Evolutionary conservation across 2,113 vertebrate species (phyloP).

Genomic region (Salvator merianae): DNA sequence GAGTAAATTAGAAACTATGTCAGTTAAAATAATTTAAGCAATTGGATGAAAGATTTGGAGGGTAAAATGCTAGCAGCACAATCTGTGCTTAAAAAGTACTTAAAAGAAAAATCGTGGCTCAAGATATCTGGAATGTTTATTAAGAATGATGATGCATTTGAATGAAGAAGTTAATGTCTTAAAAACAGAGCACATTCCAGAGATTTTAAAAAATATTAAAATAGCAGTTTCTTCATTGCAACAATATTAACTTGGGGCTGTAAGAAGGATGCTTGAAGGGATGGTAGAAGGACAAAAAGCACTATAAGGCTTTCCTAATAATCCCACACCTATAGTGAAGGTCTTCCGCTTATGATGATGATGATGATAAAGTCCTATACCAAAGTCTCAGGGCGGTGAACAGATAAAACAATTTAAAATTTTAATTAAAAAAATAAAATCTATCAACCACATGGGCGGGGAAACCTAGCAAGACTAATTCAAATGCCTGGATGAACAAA

Average conservation of each 20-base stretch:
- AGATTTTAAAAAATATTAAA: constrained; percentile 4
- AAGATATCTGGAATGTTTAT: constrained; percentile 58
- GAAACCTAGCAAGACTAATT: no score
- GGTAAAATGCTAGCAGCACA: constrained; percentile 56
- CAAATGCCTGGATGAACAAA: no score
- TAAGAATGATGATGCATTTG: constrained; percentile 55
- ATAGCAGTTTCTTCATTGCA: neutral
- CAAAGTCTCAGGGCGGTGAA: no score
- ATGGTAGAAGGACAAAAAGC: neutral
- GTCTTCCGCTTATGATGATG: no score
- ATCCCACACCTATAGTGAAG: no score
- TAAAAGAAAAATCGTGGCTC: constrained; percentile 60
- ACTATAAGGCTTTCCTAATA: neutral
- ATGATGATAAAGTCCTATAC: no score
- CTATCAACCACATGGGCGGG: no score
- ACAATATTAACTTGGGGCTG: neutral
- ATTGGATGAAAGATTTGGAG: constrained; percentile 67
- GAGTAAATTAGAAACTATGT: constrained; percentile 80
- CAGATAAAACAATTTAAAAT: no score
- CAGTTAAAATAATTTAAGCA: constrained; percentile 80
- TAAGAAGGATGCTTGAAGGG: neutral
- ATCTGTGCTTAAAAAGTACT: constrained; percentile 61
- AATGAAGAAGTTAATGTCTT: constrained; percentile 61
- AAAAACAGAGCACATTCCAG: constrained; percentile 30
- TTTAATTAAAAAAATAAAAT: no score